These are phyloP conservation scores for Takifugu flavidus DNA, from an alignment of 2,113 vertebrate species.

Conservation along the genomic window DNA sequence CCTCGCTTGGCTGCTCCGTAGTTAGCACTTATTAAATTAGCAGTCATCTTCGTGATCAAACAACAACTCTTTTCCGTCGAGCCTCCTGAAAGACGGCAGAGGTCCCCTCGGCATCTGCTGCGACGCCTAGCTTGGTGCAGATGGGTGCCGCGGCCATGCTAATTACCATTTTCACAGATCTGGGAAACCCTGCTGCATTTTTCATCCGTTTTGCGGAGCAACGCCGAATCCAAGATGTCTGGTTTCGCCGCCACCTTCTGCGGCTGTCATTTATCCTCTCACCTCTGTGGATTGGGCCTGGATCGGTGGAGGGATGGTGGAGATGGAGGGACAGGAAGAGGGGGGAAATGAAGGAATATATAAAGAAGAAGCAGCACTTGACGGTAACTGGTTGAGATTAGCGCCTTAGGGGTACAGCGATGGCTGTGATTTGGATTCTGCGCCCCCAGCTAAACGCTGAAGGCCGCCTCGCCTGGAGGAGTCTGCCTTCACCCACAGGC, in stretches of 20 bases:
- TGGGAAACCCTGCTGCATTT: conserved; percentile 9
- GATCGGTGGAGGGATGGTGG: conserved; percentile 43
- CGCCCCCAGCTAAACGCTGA: conserved; percentile 78
- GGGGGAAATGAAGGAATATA: conserved; percentile 65
- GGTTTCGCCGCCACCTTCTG: conserved; percentile 47
- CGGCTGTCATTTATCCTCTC: conserved; percentile 66
- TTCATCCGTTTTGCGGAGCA: conserved; percentile 42
- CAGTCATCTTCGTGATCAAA: conserved; percentile 62
- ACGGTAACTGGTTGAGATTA: conserved; percentile 77
- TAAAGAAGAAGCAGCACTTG: conserved; percentile 73
- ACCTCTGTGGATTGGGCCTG: conserved; percentile 63
- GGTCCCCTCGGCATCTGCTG: conserved; percentile 58
- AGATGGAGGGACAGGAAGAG: conserved; percentile 55
- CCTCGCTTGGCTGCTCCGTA: conserved; percentile 46
- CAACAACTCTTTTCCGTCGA: conserved; percentile 47
- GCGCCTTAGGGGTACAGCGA: conserved; percentile 76
- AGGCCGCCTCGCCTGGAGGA: conserved; percentile 75
- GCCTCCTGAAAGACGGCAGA: conserved; percentile 49
- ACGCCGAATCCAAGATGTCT: conserved; percentile 46
- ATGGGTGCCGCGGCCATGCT: conserved; percentile 35
- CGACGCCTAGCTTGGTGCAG: conserved; percentile 26
- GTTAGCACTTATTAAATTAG: conserved; percentile 70
- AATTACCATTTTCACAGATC: conserved; percentile 48
- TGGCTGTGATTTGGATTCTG: conserved; percentile 75
- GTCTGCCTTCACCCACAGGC: conserved; percentile 73